Evolutionary conservation across 2,113 vertebrate genomes (phyloP).

Genomic region (Irena cyanogastra): DNA sequence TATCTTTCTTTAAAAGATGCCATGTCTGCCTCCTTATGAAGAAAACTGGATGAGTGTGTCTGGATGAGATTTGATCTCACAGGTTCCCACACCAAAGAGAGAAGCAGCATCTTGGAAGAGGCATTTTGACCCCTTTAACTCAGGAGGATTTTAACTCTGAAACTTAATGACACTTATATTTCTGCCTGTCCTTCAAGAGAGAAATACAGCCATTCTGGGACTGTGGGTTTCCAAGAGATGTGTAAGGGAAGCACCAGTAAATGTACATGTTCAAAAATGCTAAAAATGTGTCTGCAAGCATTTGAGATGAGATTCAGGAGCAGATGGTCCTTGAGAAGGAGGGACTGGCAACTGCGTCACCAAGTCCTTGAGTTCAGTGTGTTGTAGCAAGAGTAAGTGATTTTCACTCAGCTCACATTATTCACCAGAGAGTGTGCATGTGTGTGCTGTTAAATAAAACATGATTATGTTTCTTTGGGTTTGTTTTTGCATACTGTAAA

Average conservation of each 20-base stretch:
- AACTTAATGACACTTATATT: neutral
- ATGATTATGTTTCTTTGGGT: neutral
- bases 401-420: neutral
- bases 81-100: neutral
- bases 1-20: neutral
- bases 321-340: neutral
- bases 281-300: neutral
- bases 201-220: neutral
- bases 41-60: neutral
- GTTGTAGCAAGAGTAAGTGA: neutral
- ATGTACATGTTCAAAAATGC: neutral
- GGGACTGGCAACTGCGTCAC: neutral
- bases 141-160: neutral
- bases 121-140: neutral
- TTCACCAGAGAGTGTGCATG: neutral
- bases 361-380: neutral
- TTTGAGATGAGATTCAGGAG: neutral
- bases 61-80: neutral
- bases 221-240: neutral
- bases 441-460: slow-evolving; percentile 35
- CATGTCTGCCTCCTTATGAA: neutral
- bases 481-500: neutral
- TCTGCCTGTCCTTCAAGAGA: neutral
- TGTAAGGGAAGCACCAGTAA: neutral
- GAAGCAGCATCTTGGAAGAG: neutral